Conservation (phyloP, 2,797 vertebrate genomes). For the Salmo trutta region DNA sequence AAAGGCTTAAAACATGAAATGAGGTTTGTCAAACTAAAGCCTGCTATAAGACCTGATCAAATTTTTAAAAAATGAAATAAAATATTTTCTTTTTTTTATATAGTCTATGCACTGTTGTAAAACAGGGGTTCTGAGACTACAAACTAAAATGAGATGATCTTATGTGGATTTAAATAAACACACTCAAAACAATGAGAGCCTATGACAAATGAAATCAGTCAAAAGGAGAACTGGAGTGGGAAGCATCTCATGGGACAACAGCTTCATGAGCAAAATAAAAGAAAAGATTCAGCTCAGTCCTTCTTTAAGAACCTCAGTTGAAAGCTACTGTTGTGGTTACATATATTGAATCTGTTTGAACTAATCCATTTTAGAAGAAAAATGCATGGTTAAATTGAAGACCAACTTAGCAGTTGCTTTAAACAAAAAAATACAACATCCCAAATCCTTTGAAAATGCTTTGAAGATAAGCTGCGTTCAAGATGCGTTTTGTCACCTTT, state of each 20-base stretch:
- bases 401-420: constrained; percentile 46
- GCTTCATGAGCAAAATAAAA: constrained; percentile 40
- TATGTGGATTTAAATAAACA: constrained; percentile 34
- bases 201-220: constrained; percentile 43
- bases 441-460: constrained; percentile 54
- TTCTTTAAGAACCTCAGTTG: constrained; percentile 32
- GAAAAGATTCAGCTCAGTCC: constrained; percentile 24
- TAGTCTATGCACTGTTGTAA: not conserved
- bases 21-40: constrained; percentile 24
- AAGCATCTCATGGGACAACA: constrained; percentile 21
- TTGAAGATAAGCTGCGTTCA: constrained; percentile 57
- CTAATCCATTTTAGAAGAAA: constrained; percentile 51
- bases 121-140: not conserved
- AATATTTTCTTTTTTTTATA: not conserved
- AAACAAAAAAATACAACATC: constrained; percentile 46
- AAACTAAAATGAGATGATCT: too few relatives aligned
- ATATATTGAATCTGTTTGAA: constrained; percentile 42
- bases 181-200: constrained; percentile 31
- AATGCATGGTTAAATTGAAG: constrained; percentile 44
- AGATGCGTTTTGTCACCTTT: constrained; percentile 58
- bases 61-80: not conserved
- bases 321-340: constrained; percentile 40
- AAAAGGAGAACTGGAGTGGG: constrained; percentile 32
- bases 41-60: constrained; percentile 2
- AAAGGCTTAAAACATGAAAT: constrained; percentile 33